A percentile compares a stretch with the other conserved stretches of the same genome.
Evolutionary conservation across 2,888 invertebrate species (phyloP).

Genomic region (Apotomis turbidana): DNA sequence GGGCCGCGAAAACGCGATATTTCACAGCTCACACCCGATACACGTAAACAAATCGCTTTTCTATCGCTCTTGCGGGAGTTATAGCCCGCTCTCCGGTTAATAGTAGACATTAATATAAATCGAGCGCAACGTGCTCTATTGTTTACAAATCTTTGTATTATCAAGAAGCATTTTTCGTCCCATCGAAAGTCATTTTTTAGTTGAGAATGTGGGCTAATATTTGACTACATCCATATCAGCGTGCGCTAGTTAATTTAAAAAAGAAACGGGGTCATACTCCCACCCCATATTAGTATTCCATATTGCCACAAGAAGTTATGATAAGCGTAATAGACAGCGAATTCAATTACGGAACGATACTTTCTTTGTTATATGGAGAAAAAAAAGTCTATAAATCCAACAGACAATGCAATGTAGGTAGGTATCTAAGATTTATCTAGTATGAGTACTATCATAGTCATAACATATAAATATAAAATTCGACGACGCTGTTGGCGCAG

Average conservation of each 20-base stretch:
- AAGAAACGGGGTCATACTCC: too few species aligned
- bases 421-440: too few species aligned
- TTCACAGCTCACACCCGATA: constrained; percentile 49
- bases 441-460: too few species aligned
- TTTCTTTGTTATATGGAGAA: too few species aligned
- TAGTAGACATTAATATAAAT: constrained; percentile 71
- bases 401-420: too few species aligned
- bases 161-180: constrained; percentile 37
- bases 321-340: too few species aligned
- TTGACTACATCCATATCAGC: background rate
- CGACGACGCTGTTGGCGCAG: too few species aligned
- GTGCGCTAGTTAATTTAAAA: background rate
- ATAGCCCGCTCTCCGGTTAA: constrained; percentile 64
- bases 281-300: too few species aligned
- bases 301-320: too few species aligned
- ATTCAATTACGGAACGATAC: too few species aligned
- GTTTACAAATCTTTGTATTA: constrained; percentile 40
- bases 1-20: constrained; percentile 47
- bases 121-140: constrained; percentile 49
- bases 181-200: background rate
- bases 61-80: constrained; percentile 63
- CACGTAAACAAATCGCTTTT: constrained; percentile 67
- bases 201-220: background rate
- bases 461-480: too few species aligned
- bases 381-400: too few species aligned